Evolutionary conservation across 2,113 vertebrate species (phyloP).

Genomic region (Tragelaphus strepsiceros): DNA sequence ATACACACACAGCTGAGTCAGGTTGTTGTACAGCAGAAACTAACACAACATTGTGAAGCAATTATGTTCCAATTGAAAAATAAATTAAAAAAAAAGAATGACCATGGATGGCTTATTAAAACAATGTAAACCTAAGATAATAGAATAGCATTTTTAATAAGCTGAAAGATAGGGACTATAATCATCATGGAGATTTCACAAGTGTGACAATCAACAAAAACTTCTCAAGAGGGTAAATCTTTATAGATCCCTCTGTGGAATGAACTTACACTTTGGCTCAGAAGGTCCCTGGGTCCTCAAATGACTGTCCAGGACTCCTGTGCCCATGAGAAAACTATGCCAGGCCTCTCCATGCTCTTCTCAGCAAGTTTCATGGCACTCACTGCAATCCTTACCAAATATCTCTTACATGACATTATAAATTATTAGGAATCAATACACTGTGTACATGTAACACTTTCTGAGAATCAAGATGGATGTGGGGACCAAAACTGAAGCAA

Average conservation of each 20-base stretch:
- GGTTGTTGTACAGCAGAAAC: no score
- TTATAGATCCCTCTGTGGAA: neutral
- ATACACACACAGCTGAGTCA: no score
- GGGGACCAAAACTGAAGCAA: neutral
- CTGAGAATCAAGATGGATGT: neutral
- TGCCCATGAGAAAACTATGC: neutral
- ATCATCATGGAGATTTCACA: neutral
- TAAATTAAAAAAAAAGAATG: neutral
- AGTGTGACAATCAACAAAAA: neutral
- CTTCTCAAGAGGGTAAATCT: neutral
- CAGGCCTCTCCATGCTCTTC: neutral
- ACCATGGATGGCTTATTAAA: neutral
- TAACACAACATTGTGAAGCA: no score
- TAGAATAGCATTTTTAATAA: neutral
- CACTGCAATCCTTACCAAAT: neutral
- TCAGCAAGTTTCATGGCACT: neutral
- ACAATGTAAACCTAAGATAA: neutral
- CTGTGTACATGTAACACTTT: neutral
- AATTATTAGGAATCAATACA: neutral
- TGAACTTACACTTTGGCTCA: neutral
- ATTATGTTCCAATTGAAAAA: neutral
- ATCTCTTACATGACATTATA: neutral
- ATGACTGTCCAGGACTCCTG: neutral
- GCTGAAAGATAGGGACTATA: neutral
- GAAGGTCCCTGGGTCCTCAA: neutral